phyloP scores from a whole-genome alignment of 2,888 invertebrate species.

The Punctoribates punctum region DNA sequence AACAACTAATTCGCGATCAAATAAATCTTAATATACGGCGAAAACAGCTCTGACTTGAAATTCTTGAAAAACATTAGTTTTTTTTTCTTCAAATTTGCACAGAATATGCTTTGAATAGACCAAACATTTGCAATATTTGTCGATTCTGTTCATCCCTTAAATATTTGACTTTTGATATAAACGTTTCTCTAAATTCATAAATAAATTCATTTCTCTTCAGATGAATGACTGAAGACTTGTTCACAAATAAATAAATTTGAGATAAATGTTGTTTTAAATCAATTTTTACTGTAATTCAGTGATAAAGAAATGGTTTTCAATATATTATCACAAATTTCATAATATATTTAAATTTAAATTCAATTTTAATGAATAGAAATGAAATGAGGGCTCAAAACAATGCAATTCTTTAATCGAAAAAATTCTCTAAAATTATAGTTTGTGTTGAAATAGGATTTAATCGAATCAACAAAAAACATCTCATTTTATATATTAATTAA shows the following conservation, averaged over 20 bases:
- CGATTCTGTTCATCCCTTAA: too few species aligned
- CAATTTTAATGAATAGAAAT: background rate
- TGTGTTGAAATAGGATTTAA: background rate
- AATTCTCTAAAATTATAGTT: background rate
- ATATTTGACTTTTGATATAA: too few species aligned
- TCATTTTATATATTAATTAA: constrained; percentile 6
- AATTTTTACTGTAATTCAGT: background rate
- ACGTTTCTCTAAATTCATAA: too few species aligned
- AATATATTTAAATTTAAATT: background rate
- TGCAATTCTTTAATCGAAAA: background rate
- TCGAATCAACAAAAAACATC: background rate
- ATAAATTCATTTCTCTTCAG: background rate
- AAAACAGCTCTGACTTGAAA: too few species aligned
- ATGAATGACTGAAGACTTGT: background rate
- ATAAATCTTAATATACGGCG: background rate
- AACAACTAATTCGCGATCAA: background rate
- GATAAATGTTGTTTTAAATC: background rate
- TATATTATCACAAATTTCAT: constrained; percentile 1
- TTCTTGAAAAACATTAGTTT: background rate
- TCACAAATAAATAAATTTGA: background rate
- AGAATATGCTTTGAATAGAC: background rate
- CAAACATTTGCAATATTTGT: background rate
- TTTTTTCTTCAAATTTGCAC: background rate
- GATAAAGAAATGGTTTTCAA: background rate
- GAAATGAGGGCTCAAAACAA: background rate